Evolutionary conservation across 2,113 vertebrate genomes (phyloP).

Genomic region (Oxyruncus cristatus): DNA sequence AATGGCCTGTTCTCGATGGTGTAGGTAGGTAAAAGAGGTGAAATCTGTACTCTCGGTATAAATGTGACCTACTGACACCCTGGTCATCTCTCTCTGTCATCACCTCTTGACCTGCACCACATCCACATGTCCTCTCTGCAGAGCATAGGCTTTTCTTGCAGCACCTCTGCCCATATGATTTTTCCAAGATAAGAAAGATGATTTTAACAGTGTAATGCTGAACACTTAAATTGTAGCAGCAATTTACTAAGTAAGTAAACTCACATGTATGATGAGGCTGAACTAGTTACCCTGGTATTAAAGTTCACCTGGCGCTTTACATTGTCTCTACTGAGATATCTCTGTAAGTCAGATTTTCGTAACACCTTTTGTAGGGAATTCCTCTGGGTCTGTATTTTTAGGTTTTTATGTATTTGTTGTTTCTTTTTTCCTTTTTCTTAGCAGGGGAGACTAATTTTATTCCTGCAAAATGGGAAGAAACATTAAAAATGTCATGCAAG

Average conservation of each 20-base stretch:
- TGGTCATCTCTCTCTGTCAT: conserved; percentile 36
- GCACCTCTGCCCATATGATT: not conserved
- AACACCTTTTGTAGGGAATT: not conserved
- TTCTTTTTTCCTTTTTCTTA: not conserved
- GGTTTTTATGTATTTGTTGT: not conserved
- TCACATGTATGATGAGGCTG: not conserved
- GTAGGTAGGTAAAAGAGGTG: not conserved
- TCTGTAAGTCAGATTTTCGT: not conserved
- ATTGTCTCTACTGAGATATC: not conserved
- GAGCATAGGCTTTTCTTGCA: not conserved
- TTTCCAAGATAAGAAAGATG: not conserved
- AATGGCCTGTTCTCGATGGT: not conserved
- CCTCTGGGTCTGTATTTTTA: not conserved
- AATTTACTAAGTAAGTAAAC: not conserved
- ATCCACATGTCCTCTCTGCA: not conserved
- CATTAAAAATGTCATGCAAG: not conserved
- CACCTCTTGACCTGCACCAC: not conserved
- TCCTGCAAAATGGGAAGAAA: conserved; percentile 14
- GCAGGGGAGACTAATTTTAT: conserved; percentile 21
- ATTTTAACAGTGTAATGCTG: not conserved
- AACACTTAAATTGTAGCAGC: not conserved
- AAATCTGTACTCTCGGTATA: conserved; percentile 7
- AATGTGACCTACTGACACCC: conserved; percentile 5
- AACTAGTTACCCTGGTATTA: not conserved
- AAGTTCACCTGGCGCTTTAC: not conserved